Evolutionary conservation across 2,113 vertebrate species (phyloP).

Genomic region (Electrona antarctica): DNA sequence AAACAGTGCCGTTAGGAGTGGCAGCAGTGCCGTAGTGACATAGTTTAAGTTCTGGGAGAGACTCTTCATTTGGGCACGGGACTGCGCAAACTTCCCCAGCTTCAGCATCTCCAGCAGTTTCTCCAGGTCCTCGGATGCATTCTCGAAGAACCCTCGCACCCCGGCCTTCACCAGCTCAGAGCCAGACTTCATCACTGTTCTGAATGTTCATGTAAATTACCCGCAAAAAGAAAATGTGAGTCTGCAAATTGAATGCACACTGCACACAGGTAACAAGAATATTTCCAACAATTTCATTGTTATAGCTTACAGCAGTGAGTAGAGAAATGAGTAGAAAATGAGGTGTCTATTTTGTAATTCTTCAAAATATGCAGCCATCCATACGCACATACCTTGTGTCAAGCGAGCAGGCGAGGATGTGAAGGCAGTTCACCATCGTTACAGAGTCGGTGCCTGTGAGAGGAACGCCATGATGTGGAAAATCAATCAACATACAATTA

Average conservation of each 20-base stretch:
- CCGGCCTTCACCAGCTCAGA: constrained; percentile 94
- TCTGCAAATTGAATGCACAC: background rate
- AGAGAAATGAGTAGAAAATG: background rate
- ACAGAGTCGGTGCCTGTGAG: constrained; percentile 89
- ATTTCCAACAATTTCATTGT: background rate
- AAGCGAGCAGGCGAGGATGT: constrained; percentile 92
- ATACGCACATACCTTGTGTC: constrained; percentile 85
- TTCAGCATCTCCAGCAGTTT: constrained; percentile 96
- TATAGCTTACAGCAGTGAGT: too few species aligned
- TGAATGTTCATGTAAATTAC: constrained; percentile 43
- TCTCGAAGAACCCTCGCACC: constrained; percentile 92
- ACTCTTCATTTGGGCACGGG: constrained; percentile 93
- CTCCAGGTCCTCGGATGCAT: constrained; percentile 91
- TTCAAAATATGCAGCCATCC: background rate
- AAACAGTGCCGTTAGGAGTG: constrained; percentile 92
- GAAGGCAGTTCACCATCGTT: constrained; percentile 96
- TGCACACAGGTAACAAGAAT: background rate
- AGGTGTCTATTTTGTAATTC: background rate
- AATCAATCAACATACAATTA: background rate
- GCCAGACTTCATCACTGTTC: constrained; percentile 98
- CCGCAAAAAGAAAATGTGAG: background rate
- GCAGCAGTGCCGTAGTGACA: constrained; percentile 90
- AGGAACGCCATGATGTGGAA: constrained; percentile 36
- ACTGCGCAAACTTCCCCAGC: constrained; percentile 93
- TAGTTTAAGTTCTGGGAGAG: constrained; percentile 95